Percentiles rank a stretch among this genome's conserved stretches.
Conservation (phyloP, 2,888 invertebrate genomes). For the Macrophya annulata region DNA sequence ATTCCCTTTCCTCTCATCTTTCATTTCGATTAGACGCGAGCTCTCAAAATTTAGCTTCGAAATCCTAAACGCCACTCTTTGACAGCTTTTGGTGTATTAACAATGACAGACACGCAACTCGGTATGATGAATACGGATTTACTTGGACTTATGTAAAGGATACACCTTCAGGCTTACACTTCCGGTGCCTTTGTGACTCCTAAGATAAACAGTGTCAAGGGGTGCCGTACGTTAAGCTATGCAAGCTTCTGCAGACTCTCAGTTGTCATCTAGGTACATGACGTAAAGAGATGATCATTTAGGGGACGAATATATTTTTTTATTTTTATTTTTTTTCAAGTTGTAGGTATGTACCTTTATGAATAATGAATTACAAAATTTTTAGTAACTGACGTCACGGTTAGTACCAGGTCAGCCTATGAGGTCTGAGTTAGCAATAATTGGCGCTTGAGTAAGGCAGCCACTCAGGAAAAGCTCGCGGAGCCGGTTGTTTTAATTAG, state of each 20-base stretch:
- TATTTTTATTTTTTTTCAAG: neutral
- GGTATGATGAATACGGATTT: slow-evolving; percentile 11
- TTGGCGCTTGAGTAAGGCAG: slow-evolving; percentile 47
- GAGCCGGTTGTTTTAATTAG: slow-evolving; percentile 74
- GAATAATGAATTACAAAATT: slow-evolving; percentile 20
- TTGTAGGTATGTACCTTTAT: no score
- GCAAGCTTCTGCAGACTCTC: slow-evolving; percentile 3
- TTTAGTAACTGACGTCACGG: neutral
- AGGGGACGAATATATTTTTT: neutral
- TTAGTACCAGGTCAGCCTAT: slow-evolving; percentile 12
- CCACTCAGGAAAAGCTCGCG: slow-evolving; percentile 53
- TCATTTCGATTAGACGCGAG: neutral
- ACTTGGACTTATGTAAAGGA: neutral
- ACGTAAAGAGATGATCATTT: neutral
- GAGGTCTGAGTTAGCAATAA: slow-evolving; percentile 45
- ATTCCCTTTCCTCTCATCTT: neutral
- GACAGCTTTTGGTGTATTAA: neutral
- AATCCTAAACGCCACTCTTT: neutral
- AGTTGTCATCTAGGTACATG: neutral
- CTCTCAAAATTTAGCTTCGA: neutral
- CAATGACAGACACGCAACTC: neutral
- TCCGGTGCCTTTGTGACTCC: slow-evolving; percentile 25
- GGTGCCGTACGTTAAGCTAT: neutral
- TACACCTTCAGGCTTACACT: neutral
- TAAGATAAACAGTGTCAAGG: slow-evolving; percentile 10